A percentile compares a stretch with the other conserved stretches of the same genome.
Conservation (phyloP, 2,888 invertebrate genomes). For the Beris chalybata region DNA sequence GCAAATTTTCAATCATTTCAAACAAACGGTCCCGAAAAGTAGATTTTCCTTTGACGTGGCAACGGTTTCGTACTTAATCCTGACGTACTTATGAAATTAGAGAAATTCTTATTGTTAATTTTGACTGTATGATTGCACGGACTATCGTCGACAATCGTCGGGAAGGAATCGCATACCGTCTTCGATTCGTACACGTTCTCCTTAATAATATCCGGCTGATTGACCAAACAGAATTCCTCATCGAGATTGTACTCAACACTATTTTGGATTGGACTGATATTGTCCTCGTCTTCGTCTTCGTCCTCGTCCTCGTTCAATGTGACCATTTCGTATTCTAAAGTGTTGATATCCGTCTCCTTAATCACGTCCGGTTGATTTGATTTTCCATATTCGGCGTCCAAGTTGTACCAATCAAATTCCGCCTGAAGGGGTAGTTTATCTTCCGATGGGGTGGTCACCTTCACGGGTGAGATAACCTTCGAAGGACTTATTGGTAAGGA, state of each 20-base stretch:
- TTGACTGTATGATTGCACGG: conserved; percentile 39
- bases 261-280: conserved; percentile 35
- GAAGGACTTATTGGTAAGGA: conserved; percentile 6
- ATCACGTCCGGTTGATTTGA: conserved; percentile 44
- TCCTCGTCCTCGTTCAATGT: conserved; percentile 22
- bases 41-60: conserved; percentile 54
- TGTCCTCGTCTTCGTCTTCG: conserved; percentile 10
- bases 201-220: conserved; percentile 44
- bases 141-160: conserved; percentile 38
- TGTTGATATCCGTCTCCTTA: conserved; percentile 42
- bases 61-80: conserved; percentile 53
- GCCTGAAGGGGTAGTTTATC: conserved; percentile 51
- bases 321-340: conserved; percentile 26
- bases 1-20: conserved; percentile 35
- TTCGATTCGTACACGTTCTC: conserved; percentile 40
- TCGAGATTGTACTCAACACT: conserved; percentile 54
- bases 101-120: conserved; percentile 46
- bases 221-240: conserved; percentile 49
- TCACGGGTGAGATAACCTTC: background rate
- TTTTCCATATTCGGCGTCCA: conserved; percentile 54
- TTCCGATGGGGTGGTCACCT: background rate
- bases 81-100: conserved; percentile 52
- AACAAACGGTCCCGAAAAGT: conserved; percentile 55
- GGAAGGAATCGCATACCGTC: conserved; percentile 39
- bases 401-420: conserved; percentile 57